Percentiles rank a stretch among this genome's conserved stretches.
Evolutionary conservation across 2,888 invertebrate genomes (phyloP).

Genomic region (Amblyteles armatorius): DNA sequence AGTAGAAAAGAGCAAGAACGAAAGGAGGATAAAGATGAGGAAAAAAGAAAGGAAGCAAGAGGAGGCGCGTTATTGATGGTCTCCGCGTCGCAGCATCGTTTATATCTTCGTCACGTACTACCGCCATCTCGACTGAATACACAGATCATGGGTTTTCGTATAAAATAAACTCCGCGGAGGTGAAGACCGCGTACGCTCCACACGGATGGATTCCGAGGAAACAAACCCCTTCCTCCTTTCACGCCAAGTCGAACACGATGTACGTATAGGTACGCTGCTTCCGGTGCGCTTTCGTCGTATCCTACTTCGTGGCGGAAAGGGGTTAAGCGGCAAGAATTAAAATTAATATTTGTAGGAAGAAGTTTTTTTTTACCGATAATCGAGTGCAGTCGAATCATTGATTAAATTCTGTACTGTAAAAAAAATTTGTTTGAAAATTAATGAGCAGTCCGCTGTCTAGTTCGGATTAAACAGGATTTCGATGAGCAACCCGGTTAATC

Average conservation of each 20-base stretch:
- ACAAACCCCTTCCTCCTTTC: slow-evolving; percentile 37
- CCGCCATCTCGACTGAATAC: slow-evolving; percentile 75
- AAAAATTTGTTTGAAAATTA: too few relatives aligned
- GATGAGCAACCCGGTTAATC: too few relatives aligned
- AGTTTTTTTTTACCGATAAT: not conserved
- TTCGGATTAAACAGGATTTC: too few relatives aligned
- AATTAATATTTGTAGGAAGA: slow-evolving; percentile 27
- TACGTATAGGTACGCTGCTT: slow-evolving; percentile 33
- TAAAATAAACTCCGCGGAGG: slow-evolving; percentile 57
- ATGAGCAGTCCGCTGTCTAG: too few relatives aligned
- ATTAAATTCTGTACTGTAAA: not conserved
- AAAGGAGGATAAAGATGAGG: not conserved
- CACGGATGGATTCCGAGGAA: slow-evolving; percentile 43
- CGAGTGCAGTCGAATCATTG: not conserved
- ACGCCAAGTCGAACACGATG: slow-evolving; percentile 39
- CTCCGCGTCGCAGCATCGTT: slow-evolving; percentile 76
- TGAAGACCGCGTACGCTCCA: slow-evolving; percentile 8
- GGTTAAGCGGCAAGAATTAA: slow-evolving; percentile 9
- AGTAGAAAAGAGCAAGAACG: not conserved
- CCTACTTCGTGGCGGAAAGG: not conserved
- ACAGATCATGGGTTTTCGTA: slow-evolving; percentile 71
- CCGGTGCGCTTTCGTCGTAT: slow-evolving; percentile 51
- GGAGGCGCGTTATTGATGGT: slow-evolving; percentile 79
- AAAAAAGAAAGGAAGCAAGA: slow-evolving; percentile 27
- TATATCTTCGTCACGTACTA: slow-evolving; percentile 80